A percentile compares a stretch with the other conserved stretches of the same genome.
These are phyloP conservation scores for Malurus splendens DNA, from an alignment of 2,797 vertebrate species.

Conservation along the genomic window DNA sequence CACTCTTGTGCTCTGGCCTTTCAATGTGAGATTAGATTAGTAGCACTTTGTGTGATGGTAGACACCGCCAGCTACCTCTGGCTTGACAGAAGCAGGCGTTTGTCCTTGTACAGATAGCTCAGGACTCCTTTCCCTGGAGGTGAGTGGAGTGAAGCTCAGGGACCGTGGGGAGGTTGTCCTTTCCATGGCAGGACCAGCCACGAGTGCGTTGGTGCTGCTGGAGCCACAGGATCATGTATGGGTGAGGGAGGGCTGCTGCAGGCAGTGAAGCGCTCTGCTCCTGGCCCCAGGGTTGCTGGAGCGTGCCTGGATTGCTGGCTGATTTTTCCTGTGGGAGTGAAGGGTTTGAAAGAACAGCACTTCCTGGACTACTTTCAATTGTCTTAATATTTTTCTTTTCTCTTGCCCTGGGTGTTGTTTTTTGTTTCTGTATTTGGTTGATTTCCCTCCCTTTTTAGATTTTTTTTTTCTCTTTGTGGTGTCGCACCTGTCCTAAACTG, in stretches of 20 bases:
- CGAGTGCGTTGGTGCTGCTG: rapidly evolving
- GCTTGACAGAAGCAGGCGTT: not conserved
- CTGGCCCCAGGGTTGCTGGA: not conserved
- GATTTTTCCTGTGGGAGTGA: not conserved
- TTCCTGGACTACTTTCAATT: not conserved
- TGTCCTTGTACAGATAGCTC: not conserved
- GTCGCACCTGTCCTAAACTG: not conserved
- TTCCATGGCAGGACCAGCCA: rapidly evolving
- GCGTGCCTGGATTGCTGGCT: not conserved
- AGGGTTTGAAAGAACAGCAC: not conserved
- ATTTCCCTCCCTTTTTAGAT: not conserved
- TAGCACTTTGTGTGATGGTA: not conserved
- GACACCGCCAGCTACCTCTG: rapidly evolving
- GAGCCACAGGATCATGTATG: too few relatives aligned
- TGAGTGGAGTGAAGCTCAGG: not conserved
- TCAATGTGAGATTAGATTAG: not conserved
- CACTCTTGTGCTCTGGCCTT: not conserved
- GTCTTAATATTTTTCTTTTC: not conserved
- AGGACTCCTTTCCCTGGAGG: not conserved
- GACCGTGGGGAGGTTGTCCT: not conserved
- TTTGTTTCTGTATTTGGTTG: not conserved
- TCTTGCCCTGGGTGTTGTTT: not conserved
- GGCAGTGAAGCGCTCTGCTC: not conserved
- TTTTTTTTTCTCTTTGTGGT: not conserved
- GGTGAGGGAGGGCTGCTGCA: not conserved